Conservation (phyloP, 1,140 invertebrate species). For the Capitella teleta region DNA sequence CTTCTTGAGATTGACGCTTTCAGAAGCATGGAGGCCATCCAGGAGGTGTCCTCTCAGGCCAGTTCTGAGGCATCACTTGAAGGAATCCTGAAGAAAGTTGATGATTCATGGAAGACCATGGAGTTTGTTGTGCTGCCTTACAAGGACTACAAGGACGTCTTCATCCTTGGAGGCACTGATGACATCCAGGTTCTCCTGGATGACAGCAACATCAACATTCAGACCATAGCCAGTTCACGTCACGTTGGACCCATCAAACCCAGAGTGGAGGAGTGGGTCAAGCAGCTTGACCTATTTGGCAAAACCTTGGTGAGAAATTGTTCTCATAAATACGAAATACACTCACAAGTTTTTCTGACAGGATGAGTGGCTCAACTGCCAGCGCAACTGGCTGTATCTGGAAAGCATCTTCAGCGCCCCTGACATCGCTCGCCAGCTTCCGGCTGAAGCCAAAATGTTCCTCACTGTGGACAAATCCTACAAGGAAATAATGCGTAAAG, state of each 20-base stretch:
- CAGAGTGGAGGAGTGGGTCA: constrained; percentile 67
- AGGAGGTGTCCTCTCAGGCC: constrained; percentile 71
- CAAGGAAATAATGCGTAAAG: constrained; percentile 66
- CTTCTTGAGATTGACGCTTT: constrained; percentile 51
- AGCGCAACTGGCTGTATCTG: constrained; percentile 75
- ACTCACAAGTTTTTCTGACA: constrained; percentile 20
- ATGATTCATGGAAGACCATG: constrained; percentile 41
- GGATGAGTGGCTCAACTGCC: constrained; percentile 75
- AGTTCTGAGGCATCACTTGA: constrained; percentile 73
- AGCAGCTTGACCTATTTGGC: constrained; percentile 60
- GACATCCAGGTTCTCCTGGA: constrained; percentile 67
- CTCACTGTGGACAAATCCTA: constrained; percentile 71
- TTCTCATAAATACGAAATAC: background rate
- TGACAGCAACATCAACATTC: constrained; percentile 73
- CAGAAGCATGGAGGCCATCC: constrained; percentile 56
- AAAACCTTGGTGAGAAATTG: constrained; percentile 54
- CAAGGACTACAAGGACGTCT: constrained; percentile 60
- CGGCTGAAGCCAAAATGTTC: constrained; percentile 72
- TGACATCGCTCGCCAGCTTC: constrained; percentile 75
- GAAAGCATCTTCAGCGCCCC: constrained; percentile 79
- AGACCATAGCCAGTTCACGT: constrained; percentile 69
- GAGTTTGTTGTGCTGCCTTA: constrained; percentile 40
- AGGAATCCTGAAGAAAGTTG: constrained; percentile 59
- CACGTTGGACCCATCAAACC: constrained; percentile 70
- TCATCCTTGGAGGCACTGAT: constrained; percentile 66